Evolutionary conservation across 2,113 vertebrate genomes (phyloP).

Genomic region (Bubo bubo): DNA sequence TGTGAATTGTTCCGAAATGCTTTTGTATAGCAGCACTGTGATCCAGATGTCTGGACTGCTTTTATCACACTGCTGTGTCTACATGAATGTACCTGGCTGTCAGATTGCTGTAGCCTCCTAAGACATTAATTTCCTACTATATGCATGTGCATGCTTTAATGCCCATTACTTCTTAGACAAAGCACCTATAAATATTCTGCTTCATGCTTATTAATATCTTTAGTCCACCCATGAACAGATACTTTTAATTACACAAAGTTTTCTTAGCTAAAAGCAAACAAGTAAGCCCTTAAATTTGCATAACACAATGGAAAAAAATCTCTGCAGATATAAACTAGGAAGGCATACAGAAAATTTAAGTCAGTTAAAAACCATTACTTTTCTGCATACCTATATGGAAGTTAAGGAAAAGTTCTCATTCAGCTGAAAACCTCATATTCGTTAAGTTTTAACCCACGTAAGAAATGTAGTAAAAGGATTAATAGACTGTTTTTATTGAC

Average conservation of each 20-base stretch:
- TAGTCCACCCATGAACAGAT: conserved; percentile 29
- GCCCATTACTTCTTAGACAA: conserved; percentile 24
- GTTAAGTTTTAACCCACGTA: conserved; percentile 7
- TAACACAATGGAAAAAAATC: not conserved
- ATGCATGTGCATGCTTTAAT: conserved; percentile 13
- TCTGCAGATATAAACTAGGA: not conserved
- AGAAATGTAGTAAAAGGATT: conserved; percentile 53
- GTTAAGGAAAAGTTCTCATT: conserved; percentile 24
- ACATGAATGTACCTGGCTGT: conserved; percentile 75
- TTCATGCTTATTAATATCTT: conserved; percentile 7
- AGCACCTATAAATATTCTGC: conserved; percentile 21
- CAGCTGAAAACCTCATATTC: not conserved
- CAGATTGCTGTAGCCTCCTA: conserved; percentile 57
- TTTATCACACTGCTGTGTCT: conserved; percentile 75
- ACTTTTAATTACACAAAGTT: not conserved
- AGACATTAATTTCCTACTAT: not conserved
- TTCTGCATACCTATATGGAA: not conserved
- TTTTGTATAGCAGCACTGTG: conserved; percentile 57
- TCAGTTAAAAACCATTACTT: not conserved
- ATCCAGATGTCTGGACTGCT: conserved; percentile 77
- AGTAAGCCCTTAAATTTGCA: not conserved
- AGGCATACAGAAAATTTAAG: not conserved
- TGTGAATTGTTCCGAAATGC: conserved; percentile 57
- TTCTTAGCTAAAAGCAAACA: not conserved
- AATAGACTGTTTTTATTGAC: conserved; percentile 60